Conservation (phyloP, 2,888 invertebrate species). For the Drosophila colorata region DNA sequence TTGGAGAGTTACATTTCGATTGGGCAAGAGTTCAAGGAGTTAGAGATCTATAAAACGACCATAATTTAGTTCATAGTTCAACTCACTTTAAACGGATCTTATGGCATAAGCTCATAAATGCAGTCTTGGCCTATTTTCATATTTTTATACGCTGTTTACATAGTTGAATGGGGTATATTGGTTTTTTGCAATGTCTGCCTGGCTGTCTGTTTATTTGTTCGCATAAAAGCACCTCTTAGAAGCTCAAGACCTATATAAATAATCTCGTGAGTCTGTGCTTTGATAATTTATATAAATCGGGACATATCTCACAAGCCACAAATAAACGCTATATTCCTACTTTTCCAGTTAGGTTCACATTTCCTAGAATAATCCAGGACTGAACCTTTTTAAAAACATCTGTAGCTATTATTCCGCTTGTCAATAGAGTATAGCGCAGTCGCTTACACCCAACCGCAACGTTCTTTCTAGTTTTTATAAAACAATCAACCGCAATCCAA, state of each 20-base stretch:
- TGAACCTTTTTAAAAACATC: too few species aligned
- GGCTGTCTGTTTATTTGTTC: too few species aligned
- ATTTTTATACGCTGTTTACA: not conserved
- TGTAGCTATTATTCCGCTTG: too few species aligned
- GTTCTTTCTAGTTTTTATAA: not conserved
- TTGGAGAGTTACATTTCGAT: not conserved
- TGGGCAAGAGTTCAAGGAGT: conserved; percentile 1
- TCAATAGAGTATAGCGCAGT: not conserved
- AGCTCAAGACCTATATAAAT: too few species aligned
- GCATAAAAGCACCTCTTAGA: too few species aligned
- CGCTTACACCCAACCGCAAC: not conserved
- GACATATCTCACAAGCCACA: too few species aligned
- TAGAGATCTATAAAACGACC: not conserved
- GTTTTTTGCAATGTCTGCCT: too few species aligned
- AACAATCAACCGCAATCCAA: conserved; percentile 5
- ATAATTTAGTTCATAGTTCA: not conserved
- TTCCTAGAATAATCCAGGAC: too few species aligned
- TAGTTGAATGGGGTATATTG: not conserved
- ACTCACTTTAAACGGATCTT: not conserved
- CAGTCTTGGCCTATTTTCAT: not conserved
- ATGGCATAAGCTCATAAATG: not conserved
- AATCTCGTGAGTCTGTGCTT: too few species aligned
- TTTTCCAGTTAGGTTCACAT: too few species aligned
- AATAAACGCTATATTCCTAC: too few species aligned
- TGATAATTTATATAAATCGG: too few species aligned